Evolutionary conservation across 1,140 invertebrate genomes (phyloP), one percentile per base, ranked within the genome.

Genomic region (Babylonia areolata): DNA sequence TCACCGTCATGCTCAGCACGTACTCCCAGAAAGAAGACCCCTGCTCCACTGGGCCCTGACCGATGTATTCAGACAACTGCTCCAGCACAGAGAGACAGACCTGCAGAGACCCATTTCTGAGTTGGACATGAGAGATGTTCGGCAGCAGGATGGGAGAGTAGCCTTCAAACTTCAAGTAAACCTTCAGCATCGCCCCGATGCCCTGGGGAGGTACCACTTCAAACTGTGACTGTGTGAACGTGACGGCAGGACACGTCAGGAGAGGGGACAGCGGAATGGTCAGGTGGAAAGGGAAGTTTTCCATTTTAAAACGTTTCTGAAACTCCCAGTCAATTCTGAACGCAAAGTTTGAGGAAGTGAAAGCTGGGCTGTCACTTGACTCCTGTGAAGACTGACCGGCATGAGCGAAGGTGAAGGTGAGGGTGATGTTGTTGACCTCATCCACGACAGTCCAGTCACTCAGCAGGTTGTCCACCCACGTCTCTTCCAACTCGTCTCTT

Each of bases 1-100:
- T 85, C 6, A 58, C 54, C 17, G 79, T 46, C 37, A 79, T 69
- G 17, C 31, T 64, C n/a, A 85, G 39, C 17, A 71, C 37, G 12
- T 84, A 73, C 40, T 71, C 64, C 82, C 82, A 84, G 33, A 69
- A 64, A 46, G 39, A 2, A 46, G 37, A 37, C 23, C 75, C 40
- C 75, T 78, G n/a, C n/a, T n/a, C n/a, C n/a, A n/a, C n/a, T n/a
- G n/a, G n/a, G n/a, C n/a, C n/a, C n/a, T n/a, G n/a, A n/a, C n/a
- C n/a, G n/a, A n/a, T n/a, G n/a, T n/a, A n/a, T n/a, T n/a, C 17
- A 17, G 23, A n/a, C 73, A 37, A 3, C 15, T 35, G 31, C 31
- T 80, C 40, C 40, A 80, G 31, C 31, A 42, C 42, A 17, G 17
- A 17, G 3, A 80, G 15, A 17, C 78, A 80, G 12, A 80, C 78